Evolutionary conservation across 2,888 invertebrate genomes (phyloP).

Genomic region (Conchocele bisecta): DNA sequence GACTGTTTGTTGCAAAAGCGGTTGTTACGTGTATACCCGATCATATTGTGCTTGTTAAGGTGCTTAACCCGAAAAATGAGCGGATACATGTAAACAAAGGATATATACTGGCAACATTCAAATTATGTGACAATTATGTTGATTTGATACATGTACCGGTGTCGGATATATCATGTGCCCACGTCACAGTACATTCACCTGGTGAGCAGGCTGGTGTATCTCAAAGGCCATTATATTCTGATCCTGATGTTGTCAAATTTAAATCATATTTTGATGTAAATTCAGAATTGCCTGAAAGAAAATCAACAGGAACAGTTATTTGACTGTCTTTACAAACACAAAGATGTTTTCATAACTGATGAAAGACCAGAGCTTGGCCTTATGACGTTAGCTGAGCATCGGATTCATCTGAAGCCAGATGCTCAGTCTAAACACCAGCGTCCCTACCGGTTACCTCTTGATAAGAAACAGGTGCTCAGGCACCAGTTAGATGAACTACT

Average conservation of each 20-base stretch:
- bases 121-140: slow-evolving; percentile 10
- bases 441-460: neutral
- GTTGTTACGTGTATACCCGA: neutral
- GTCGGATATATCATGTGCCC: too few species aligned
- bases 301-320: neutral
- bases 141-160: too few species aligned
- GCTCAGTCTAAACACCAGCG: too few species aligned
- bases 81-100: slow-evolving; percentile 5
- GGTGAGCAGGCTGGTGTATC: neutral
- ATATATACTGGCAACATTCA: neutral
- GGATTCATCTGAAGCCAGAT: slow-evolving; percentile 9
- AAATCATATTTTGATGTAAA: slow-evolving; percentile 5
- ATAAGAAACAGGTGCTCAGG: neutral
- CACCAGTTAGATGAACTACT: neutral
- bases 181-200: too few species aligned
- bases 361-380: slow-evolving; percentile 1
- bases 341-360: slow-evolving; percentile 4
- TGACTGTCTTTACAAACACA: neutral
- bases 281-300: neutral
- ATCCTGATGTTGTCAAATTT: too few species aligned
- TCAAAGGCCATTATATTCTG: too few species aligned
- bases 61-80: slow-evolving; percentile 1
- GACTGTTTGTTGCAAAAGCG: slow-evolving; percentile 7
- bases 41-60: slow-evolving; percentile 12
- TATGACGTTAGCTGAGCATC: neutral